Percentiles rank a stretch among this genome's conserved stretches.
Evolutionary conservation across 1,140 invertebrate species (phyloP).

Genomic region (Armadillidium nasatum): DNA sequence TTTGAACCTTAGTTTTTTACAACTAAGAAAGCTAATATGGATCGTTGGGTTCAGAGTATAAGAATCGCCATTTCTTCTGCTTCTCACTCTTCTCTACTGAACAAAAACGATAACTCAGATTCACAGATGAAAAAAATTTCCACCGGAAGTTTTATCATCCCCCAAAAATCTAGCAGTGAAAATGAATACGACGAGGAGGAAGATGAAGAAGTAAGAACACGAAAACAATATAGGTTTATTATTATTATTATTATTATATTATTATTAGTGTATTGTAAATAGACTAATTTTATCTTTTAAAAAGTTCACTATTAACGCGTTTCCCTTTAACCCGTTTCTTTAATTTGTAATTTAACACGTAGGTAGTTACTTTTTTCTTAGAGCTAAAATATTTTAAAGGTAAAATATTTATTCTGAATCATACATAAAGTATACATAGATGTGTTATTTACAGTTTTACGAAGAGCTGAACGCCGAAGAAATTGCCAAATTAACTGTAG

Average conservation of each 20-base stretch:
- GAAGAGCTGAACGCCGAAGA: constrained; percentile 1
- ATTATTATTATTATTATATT: too few relatives aligned
- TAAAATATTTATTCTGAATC: too few relatives aligned
- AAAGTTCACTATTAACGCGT: too few relatives aligned
- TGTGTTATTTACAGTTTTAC: not conserved
- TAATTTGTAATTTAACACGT: too few relatives aligned
- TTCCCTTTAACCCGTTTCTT: too few relatives aligned
- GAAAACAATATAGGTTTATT: too few relatives aligned
- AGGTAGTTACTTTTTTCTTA: too few relatives aligned
- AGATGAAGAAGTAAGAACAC: not conserved
- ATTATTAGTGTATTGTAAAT: too few relatives aligned
- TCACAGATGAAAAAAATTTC: not conserved
- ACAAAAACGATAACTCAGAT: not conserved
- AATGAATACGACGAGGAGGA: not conserved
- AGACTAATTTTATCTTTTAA: too few relatives aligned
- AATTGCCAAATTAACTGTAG: not conserved
- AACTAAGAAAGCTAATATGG: not conserved
- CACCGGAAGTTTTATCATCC: not conserved
- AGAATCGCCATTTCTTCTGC: not conserved
- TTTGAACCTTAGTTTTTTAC: not conserved
- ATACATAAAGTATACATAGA: too few relatives aligned
- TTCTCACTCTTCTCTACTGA: not conserved
- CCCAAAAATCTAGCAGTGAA: too few relatives aligned
- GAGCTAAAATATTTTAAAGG: too few relatives aligned
- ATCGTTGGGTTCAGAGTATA: not conserved